Conservation (phyloP, 2,113 vertebrate genomes). For the Nyctereutes procyonoides region DNA sequence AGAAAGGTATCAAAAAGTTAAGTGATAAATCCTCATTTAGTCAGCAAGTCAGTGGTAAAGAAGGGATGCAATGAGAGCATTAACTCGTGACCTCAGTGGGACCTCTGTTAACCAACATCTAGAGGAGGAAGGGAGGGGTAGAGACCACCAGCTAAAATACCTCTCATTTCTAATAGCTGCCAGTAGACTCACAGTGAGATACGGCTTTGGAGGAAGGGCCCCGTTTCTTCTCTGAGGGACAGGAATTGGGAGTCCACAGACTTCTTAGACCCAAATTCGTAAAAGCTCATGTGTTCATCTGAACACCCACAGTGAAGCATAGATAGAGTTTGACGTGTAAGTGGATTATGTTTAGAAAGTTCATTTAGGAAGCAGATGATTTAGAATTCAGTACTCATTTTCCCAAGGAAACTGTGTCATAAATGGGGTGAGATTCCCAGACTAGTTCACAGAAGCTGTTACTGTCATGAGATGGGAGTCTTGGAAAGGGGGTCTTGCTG, state of each 20-base stretch:
- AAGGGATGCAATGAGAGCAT: not conserved
- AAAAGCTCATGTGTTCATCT: not conserved
- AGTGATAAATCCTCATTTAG: not conserved
- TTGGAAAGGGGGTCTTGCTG: constrained; percentile 53
- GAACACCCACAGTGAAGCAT: constrained; percentile 22
- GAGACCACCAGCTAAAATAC: not conserved
- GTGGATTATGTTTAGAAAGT: constrained; percentile 62
- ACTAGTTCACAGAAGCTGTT: constrained; percentile 47
- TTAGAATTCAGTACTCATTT: constrained; percentile 67
- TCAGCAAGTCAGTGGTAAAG: not conserved
- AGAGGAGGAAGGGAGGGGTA: not conserved
- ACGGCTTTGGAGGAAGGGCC: not conserved
- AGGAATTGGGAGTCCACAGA: not conserved
- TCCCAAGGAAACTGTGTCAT: constrained; percentile 72
- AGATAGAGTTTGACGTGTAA: constrained; percentile 21
- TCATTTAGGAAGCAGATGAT: constrained; percentile 68
- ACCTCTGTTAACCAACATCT: not conserved
- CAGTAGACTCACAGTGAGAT: not conserved
- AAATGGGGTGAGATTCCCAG: constrained; percentile 61
- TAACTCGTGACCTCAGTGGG: not conserved
- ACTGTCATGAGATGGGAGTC: constrained; percentile 58
- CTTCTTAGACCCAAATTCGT: constrained; percentile 21
- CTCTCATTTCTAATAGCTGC: not conserved
- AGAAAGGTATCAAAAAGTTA: not conserved
- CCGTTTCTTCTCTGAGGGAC: constrained; percentile 12